Evolutionary conservation across 2,888 invertebrate species (phyloP), one percentile per base, ranked within the genome.

Genomic region (Mystacides longicornis): DNA sequence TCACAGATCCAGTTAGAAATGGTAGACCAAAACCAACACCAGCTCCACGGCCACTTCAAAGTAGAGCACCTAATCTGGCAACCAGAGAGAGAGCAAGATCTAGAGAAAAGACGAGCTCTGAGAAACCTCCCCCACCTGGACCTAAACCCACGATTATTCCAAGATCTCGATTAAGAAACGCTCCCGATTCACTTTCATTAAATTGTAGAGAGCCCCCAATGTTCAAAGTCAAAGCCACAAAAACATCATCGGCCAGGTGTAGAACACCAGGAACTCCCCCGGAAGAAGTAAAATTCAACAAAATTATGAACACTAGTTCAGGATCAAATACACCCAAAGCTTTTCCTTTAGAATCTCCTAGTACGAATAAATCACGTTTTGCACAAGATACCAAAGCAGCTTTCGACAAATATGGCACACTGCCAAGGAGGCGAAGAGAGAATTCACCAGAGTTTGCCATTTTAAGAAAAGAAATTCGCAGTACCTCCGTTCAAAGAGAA

Each of bases 351-450:
- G 49, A 49, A 19, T 56, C 52, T 2, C 52, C 56, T 11, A 20
- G 46, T 73, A 20, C n/a, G 73, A 75, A 27, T 64, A 67, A 62
- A 67, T 77, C 71, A 68, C 43, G 58, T 31, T 43, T 51, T 43
- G 46, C 43, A 42, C 64, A 64, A 7, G 74, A 73, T 55, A 64
- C 64, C 46, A 71, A 76, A 54, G 69, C 78, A 18, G 77, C 83
- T 0, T 75, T 85, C 11, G 89, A 88, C 65, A 85, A 86, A 63
- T 89, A 86, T 64, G 89, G 86, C 7, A 91, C 91, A 0, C 68
- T 91, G 43, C 90, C 91, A 0, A 79, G 91, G 37, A 77, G 88
- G 54, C 77, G 83, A 59, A 82, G 85, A 62, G 86, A 85, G 52
- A 81, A 79, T 61, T 82, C 82, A 1, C 75, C 79, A 2, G 82